A percentile compares a stretch with the other conserved stretches of the same genome.
Evolutionary conservation across 92 coral and sea anemone genomes (phyloP).

Genomic region (Chrysogorgia sp.): DNA sequence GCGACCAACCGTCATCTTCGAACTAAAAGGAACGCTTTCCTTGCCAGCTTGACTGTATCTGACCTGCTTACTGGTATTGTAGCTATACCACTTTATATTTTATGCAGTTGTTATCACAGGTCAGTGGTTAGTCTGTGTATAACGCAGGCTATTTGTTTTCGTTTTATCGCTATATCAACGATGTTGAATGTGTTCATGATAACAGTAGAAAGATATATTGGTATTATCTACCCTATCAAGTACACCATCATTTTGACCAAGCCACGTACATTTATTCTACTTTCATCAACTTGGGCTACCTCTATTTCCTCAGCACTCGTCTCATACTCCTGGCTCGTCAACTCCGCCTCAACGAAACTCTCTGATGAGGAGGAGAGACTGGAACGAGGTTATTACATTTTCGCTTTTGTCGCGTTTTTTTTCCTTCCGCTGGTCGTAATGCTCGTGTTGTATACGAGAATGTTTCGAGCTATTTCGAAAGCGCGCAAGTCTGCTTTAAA

Average conservation of each 20-base stretch:
- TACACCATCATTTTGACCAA: slow-evolving; percentile 24
- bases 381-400: slow-evolving; percentile 52
- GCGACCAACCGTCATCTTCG: slow-evolving; percentile 56
- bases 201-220: slow-evolving; percentile 65
- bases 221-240: slow-evolving; percentile 46
- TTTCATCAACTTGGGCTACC: slow-evolving; percentile 50
- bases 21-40: slow-evolving; percentile 61
- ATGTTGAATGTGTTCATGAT: slow-evolving; percentile 64
- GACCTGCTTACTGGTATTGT: slow-evolving; percentile 62
- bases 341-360: neutral
- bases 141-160: slow-evolving; percentile 30
- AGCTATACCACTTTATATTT: slow-evolving; percentile 60
- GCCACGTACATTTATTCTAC: slow-evolving; percentile 24
- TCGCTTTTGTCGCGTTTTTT: slow-evolving; percentile 53
- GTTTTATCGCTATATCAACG: slow-evolving; percentile 64
- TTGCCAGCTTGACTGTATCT: slow-evolving; percentile 65
- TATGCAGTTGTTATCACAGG: slow-evolving; percentile 10
- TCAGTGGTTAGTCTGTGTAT: neutral
- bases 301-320: slow-evolving; percentile 48
- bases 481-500: slow-evolving; percentile 24
- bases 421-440: slow-evolving; percentile 53
- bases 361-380: neutral
- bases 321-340: slow-evolving; percentile 55
- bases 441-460: slow-evolving; percentile 46
- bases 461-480: slow-evolving; percentile 55